Percentiles rank a stretch among this genome's conserved stretches.
Conservation (phyloP, 2,113 vertebrate genomes). For the Misgurnus anguillicaudatus region DNA sequence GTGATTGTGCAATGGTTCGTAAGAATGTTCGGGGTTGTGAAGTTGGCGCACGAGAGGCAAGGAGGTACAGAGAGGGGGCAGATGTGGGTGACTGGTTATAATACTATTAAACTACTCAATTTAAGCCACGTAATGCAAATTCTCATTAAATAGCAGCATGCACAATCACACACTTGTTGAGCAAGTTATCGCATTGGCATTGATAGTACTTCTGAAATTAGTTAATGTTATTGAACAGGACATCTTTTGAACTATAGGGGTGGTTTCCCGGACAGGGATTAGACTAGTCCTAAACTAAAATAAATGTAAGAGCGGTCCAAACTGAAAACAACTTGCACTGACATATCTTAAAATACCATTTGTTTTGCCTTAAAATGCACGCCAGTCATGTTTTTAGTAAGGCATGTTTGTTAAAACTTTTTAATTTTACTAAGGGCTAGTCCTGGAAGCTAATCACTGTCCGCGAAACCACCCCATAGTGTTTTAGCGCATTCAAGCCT, state of each 20-base stretch:
- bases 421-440: too few relatives aligned
- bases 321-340: too few relatives aligned
- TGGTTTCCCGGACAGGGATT: too few relatives aligned
- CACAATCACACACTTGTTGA: conserved; percentile 26
- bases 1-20: background rate
- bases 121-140: conserved; percentile 41
- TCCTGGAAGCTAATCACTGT: too few relatives aligned
- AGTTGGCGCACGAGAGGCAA: background rate
- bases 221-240: background rate
- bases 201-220: background rate
- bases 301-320: too few relatives aligned
- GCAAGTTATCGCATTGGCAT: background rate
- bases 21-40: background rate
- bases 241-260: background rate
- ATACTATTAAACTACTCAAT: conserved; percentile 45
- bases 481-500: too few relatives aligned
- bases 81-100: conserved; percentile 32
- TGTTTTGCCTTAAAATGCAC: too few relatives aligned
- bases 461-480: too few relatives aligned
- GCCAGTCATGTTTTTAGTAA: too few relatives aligned
- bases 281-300: too few relatives aligned
- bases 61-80: background rate
- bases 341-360: too few relatives aligned
- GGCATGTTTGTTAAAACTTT: too few relatives aligned
- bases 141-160: conserved; percentile 39